A percentile compares a stretch with the other conserved stretches of the same genome.
Conservation (phyloP, 2,888 invertebrate species). For the Eucera pruinosa region DNA sequence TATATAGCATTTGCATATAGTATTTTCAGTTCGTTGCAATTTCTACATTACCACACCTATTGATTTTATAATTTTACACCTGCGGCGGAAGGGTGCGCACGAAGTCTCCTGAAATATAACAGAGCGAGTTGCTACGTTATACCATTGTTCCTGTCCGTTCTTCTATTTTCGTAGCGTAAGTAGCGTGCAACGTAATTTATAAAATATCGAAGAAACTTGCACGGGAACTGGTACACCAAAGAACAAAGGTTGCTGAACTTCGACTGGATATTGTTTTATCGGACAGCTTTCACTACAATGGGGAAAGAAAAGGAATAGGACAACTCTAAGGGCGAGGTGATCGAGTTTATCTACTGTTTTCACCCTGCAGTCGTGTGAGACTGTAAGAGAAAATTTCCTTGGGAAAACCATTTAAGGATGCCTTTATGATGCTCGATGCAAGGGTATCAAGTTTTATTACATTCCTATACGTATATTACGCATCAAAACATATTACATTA, state of each 20-base stretch:
- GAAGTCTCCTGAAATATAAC: slow-evolving; percentile 2
- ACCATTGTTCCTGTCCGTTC: not conserved
- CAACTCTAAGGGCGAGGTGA: slow-evolving; percentile 48
- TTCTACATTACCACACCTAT: not conserved
- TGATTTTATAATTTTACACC: not conserved
- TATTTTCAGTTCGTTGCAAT: not conserved
- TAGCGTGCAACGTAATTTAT: slow-evolving; percentile 25
- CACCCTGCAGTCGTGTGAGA: slow-evolving; percentile 45
- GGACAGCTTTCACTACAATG: slow-evolving; percentile 52
- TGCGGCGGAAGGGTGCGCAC: not conserved
- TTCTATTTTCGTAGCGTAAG: slow-evolving; percentile 15
- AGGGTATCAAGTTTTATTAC: slow-evolving; percentile 18
- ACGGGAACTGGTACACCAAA: not conserved
- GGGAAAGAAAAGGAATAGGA: slow-evolving; percentile 38
- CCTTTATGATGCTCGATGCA: not conserved
- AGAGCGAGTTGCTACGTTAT: not conserved
- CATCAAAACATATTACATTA: not conserved
- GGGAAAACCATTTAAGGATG: slow-evolving; percentile 11
- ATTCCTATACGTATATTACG: not conserved
- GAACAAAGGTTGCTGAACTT: slow-evolving; percentile 19
- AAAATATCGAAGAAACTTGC: slow-evolving; percentile 24
- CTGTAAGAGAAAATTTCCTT: slow-evolving; percentile 47
- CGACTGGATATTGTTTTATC: slow-evolving; percentile 64
- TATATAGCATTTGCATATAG: no score
- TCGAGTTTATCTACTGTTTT: slow-evolving; percentile 66